Conservation (phyloP, 2,888 invertebrate species). For the Macaria liturata region DNA sequence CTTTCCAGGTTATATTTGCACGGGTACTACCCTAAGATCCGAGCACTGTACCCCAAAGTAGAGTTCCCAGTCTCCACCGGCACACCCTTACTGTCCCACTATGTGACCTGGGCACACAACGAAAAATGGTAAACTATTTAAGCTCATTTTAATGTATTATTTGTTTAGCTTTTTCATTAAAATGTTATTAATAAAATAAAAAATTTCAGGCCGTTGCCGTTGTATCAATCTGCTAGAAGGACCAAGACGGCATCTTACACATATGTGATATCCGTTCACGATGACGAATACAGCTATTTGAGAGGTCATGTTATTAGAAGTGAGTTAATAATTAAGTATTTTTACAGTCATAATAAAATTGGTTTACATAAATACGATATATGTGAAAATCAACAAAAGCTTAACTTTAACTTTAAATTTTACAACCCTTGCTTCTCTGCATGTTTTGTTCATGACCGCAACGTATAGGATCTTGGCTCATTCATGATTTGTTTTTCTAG, state of each 20-base stretch:
- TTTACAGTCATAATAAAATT: too few species aligned
- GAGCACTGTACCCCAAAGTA: constrained; percentile 87
- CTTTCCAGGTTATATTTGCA: constrained; percentile 85
- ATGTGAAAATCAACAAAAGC: too few species aligned
- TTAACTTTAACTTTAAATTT: too few species aligned
- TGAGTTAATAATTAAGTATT: constrained; percentile 31
- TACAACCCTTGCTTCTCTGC: too few species aligned
- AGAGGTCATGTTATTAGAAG: constrained; percentile 13
- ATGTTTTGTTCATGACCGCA: too few species aligned
- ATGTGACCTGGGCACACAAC: constrained; percentile 92
- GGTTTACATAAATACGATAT: too few species aligned
- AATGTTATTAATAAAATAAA: too few species aligned
- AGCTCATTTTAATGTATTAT: too few species aligned
- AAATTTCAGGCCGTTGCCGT: constrained; percentile 4
- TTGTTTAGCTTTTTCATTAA: too few species aligned
- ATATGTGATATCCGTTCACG: constrained; percentile 4
- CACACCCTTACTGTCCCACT: constrained; percentile 91
- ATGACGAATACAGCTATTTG: constrained; percentile 16
- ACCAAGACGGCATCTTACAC: constrained; percentile 1
- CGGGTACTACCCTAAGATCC: constrained; percentile 87
- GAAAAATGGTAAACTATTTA: constrained; percentile 80
- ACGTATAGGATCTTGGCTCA: too few species aligned
- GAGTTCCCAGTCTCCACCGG: constrained; percentile 91
- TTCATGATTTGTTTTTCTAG: constrained; percentile 56
- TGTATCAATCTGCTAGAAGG: not conserved